phyloP scores from a whole-genome alignment of 2,113 vertebrate species.

The Tenrec ecaudatus region DNA sequence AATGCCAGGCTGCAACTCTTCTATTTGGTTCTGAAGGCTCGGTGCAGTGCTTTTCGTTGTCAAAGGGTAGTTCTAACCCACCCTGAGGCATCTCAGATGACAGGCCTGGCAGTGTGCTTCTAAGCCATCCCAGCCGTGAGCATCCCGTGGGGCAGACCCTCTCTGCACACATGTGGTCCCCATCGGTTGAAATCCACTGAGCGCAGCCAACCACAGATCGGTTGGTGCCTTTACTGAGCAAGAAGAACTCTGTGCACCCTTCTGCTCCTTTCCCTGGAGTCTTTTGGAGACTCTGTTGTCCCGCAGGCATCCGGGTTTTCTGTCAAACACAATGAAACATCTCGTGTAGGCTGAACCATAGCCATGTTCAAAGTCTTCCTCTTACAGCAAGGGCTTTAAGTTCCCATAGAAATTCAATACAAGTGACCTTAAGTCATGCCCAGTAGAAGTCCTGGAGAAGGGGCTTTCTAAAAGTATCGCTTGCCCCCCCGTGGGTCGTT shows the following conservation, averaged over 20 bases:
- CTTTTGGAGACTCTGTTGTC: background rate
- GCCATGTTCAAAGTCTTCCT: background rate
- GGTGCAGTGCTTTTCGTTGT: background rate
- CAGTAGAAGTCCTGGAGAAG: background rate
- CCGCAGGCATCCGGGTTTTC: constrained; percentile 7
- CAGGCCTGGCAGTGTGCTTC: background rate
- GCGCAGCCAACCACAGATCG: background rate
- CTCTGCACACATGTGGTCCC: background rate
- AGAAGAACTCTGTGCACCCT: background rate
- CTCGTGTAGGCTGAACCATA: background rate
- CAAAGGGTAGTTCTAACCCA: background rate
- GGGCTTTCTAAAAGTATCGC: background rate
- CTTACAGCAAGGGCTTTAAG: background rate
- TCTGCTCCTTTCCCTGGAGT: background rate
- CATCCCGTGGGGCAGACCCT: background rate
- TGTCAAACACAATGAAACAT: constrained; percentile 2
- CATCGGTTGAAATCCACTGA: background rate
- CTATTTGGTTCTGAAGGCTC: background rate
- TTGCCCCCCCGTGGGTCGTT: background rate
- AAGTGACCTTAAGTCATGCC: constrained; percentile 30
- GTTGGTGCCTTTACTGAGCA: background rate
- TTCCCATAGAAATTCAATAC: background rate
- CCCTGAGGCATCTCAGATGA: background rate
- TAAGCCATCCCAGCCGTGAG: background rate
- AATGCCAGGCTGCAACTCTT: background rate